Base-by-base conservation (phyloP, 1,140 invertebrate species). In the Kradibia gibbosae region DNA sequence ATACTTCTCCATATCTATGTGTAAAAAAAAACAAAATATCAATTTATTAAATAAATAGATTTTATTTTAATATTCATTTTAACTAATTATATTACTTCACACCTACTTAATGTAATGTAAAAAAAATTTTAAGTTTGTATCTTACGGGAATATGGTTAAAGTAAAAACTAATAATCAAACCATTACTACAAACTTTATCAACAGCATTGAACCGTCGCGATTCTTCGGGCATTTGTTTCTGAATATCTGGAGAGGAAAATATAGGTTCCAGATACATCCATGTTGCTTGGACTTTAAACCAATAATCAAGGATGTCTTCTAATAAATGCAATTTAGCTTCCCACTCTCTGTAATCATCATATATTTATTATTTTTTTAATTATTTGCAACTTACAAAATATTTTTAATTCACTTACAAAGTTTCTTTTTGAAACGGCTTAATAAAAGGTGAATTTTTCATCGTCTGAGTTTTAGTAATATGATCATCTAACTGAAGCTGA, bases 231-330 rank as follows among this genome's bases (percentile, higher is more conserved):
- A 99, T 97, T 94, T 96, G 96, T 83, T 95, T 94, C 91, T 99
- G 98, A 89, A 99, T 99, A 91, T 99, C 98, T 3, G 98, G 98
- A 28, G 97, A 99, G 5, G 96, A 96, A 90, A 99, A 99, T 85
- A 99, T 99, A 1, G 98, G 98, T 88, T 99, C 98, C 84, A 99
- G 92, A 90, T 99, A 99, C 92, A 99, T 96, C 98, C 98, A 99
- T 2, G 97, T 98, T 1, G 95, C 93, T 91, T 99, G 98, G 25
- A 99, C 98, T 88, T 97, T 97, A 10, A 99, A 88, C 98, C 98
- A 99, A 87, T 98, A 96, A 89, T 99, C 98, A 83, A 99, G 91
- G 85, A 99, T 98, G 88, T 98, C 97, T 93, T 97, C 96, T 1
- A 97, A 88, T 2, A 96, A 86, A 81, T 95, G 92, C 1, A 98